phyloP scores from a whole-genome alignment of 92 coral and sea anemone species.

The Zoanthus sansibaricus region DNA sequence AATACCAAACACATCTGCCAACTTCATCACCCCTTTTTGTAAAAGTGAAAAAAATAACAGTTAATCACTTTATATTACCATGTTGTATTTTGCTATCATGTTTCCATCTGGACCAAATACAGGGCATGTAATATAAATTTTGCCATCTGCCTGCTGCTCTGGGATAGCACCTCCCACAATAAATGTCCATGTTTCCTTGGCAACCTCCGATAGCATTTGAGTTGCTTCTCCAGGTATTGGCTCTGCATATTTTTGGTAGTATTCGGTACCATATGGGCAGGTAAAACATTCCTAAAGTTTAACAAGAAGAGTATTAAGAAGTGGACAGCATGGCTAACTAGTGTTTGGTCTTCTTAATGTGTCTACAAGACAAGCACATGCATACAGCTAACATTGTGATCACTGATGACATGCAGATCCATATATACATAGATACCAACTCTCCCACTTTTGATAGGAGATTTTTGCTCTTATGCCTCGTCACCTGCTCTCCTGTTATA shows the following conservation, averaged over 20 bases:
- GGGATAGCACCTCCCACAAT: conserved; percentile 97
- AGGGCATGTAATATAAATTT: conserved; percentile 86
- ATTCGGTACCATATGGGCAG: conserved; percentile 96
- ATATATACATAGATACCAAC: too few species aligned
- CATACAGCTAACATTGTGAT: too few species aligned
- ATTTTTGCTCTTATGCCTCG: too few species aligned
- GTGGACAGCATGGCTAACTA: too few species aligned
- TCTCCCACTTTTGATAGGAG: too few species aligned
- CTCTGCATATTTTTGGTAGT: conserved; percentile 95
- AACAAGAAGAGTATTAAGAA: background rate
- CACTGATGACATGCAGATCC: too few species aligned
- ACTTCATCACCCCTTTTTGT: too few species aligned
- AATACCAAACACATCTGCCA: too few species aligned
- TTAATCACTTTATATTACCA: conserved; percentile 51
- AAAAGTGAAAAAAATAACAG: too few species aligned
- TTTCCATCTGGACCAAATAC: conserved; percentile 88
- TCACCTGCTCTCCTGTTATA: too few species aligned
- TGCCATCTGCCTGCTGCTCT: conserved; percentile 76
- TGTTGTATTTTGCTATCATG: conserved; percentile 89
- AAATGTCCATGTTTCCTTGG: conserved; percentile 87
- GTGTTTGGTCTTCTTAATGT: too few species aligned
- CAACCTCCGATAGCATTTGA: conserved; percentile 79
- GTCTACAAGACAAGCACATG: too few species aligned
- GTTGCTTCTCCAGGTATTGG: conserved; percentile 94
- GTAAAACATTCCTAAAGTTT: conserved; percentile 89